Evolutionary conservation across 1,140 invertebrate genomes (phyloP), one percentile per base, ranked within the genome.

Genomic region (Apocrypta bakeri): DNA sequence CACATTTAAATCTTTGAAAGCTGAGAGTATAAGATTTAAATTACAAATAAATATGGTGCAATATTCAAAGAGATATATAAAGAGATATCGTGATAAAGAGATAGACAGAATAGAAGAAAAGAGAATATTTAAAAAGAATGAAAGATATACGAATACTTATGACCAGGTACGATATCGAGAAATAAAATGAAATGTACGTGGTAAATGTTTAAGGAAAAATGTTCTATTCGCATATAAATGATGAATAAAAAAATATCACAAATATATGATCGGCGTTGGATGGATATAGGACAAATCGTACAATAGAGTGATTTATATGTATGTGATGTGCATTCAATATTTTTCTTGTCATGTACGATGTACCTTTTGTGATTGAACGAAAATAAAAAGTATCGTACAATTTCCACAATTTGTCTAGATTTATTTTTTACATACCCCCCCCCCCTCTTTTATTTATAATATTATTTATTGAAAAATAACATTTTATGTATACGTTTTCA

Each of bases 301-400:
- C 74, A 72, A 24, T 78, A 77, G 42, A 25, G 73, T 76, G 31
- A 77, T 82, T 63, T 72, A 77, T 21, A 42, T 83, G 66, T 73
- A 64, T 83, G 33, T 79, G 66, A 64, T 83, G 81, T 83, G 81
- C 75, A 83, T 83, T 74, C 64, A 83, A 79, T 73, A 73, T 83
- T 79, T 74, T 73, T 83, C 68, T 83, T 78, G 81, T 82, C 74
- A 78, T 82, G 74, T 82, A 79, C 48, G 66, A 74, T 83, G 76
- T 83, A 83, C 69, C 37, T 79, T 83, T 83, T 68, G 69, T 71
- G 27, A 74, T 79, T 79, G 69, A 48, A 48, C 69, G 33, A 33
- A 83, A 83, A 83, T 83, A 83, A 83, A 83, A 31, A 73, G 27
- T 74, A 64, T 40, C 69, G 69, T 83, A 66, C 56, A 79, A 83